Conservation (phyloP, 2,888 invertebrate species). For the Drosophila neutralis region DNA sequence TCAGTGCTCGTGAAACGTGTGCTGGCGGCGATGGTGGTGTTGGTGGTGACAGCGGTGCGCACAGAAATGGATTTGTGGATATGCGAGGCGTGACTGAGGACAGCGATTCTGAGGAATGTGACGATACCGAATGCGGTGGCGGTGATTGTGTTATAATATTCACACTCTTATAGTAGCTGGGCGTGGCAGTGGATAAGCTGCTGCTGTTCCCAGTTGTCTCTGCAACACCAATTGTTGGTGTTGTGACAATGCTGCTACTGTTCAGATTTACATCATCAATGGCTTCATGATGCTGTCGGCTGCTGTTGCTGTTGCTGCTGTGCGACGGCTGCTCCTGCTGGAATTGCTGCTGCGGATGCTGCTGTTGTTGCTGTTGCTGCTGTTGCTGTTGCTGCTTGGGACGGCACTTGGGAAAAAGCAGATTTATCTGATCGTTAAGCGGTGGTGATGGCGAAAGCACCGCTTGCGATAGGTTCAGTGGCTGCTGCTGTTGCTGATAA, state of each 20-base stretch:
- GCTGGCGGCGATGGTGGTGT: slow-evolving; percentile 38
- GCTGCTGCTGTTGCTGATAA: slow-evolving; percentile 53
- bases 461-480: slow-evolving; percentile 72
- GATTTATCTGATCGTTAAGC: slow-evolving; percentile 90
- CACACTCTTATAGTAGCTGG: slow-evolving; percentile 76
- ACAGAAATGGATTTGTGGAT: slow-evolving; percentile 84
- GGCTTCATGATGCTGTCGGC: slow-evolving; percentile 51
- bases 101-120: slow-evolving; percentile 84
- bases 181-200: slow-evolving; percentile 32
- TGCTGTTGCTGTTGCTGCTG: slow-evolving; percentile 44
- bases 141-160: slow-evolving; percentile 83
- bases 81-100: slow-evolving; percentile 84
- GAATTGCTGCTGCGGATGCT: slow-evolving; percentile 41
- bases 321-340: slow-evolving; percentile 41
- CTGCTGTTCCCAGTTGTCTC: slow-evolving; percentile 34
- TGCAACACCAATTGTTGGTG: slow-evolving; percentile 20
- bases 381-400: slow-evolving; percentile 86
- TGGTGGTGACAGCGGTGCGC: slow-evolving; percentile 67
- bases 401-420: slow-evolving; percentile 94
- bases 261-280: slow-evolving; percentile 57
- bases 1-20: slow-evolving; percentile 1
- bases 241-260: slow-evolving; percentile 38
- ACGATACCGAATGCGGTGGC: slow-evolving; percentile 82
- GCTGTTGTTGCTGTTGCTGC: slow-evolving; percentile 33
- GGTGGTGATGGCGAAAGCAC: slow-evolving; percentile 86